phyloP scores from a whole-genome alignment of 1,140 invertebrate genomes.

The Tetramorium alpestre region DNA sequence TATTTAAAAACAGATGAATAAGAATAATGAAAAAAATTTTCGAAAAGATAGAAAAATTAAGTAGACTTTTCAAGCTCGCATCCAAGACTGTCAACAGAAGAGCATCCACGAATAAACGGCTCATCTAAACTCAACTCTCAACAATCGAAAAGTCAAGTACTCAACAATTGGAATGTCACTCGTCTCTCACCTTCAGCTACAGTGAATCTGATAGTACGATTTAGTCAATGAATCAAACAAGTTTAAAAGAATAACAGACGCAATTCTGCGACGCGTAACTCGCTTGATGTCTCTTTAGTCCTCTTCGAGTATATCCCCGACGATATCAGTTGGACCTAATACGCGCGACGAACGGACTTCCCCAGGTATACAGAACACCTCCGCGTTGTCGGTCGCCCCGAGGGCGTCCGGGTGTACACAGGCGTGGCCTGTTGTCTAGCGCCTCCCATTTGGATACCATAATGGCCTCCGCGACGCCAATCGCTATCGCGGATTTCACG shows the following conservation, averaged over 20 bases:
- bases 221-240: slow-evolving; percentile 18
- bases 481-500: slow-evolving; percentile 58
- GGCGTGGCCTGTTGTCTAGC: slow-evolving; percentile 3
- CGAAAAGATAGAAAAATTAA: background rate
- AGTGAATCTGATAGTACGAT: slow-evolving; percentile 28
- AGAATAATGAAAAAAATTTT: background rate
- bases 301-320: slow-evolving; percentile 60
- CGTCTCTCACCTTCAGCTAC: slow-evolving; percentile 33
- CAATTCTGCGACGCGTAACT: background rate
- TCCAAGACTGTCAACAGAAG: background rate
- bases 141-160: background rate
- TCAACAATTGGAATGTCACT: slow-evolving; percentile 39
- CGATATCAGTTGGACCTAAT: slow-evolving; percentile 58
- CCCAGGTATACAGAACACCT: slow-evolving; percentile 71
- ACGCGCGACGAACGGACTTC: slow-evolving; percentile 64
- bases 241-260: slow-evolving; percentile 16
- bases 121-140: background rate
- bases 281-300: slow-evolving; percentile 11
- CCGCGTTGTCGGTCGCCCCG: slow-evolving; percentile 61
- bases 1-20: background rate
- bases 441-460: slow-evolving; percentile 80
- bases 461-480: slow-evolving; percentile 81
- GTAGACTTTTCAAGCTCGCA: background rate
- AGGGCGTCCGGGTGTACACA: slow-evolving; percentile 63
- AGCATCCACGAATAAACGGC: background rate